Evolutionary conservation across 2,888 invertebrate species (phyloP).

Genomic region (Drosophila fungiperda): DNA sequence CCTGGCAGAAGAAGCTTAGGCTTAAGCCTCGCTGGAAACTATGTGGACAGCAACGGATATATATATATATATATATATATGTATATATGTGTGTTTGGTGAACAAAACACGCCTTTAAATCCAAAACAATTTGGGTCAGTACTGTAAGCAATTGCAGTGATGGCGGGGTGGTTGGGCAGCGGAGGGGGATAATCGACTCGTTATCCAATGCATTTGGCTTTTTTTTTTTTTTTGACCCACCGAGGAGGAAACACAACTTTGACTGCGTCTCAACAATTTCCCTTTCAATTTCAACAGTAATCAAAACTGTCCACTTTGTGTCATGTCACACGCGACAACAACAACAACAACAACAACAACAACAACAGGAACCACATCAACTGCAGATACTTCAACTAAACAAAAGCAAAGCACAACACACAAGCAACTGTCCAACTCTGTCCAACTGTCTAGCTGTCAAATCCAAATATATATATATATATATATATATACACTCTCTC

Average conservation of each 20-base stretch:
- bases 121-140: slow-evolving; percentile 65
- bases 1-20: slow-evolving; percentile 42
- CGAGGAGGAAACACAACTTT: slow-evolving; percentile 51
- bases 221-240: slow-evolving; percentile 56
- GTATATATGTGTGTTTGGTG: not conserved
- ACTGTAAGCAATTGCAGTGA: slow-evolving; percentile 29
- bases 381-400: slow-evolving; percentile 60
- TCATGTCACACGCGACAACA: slow-evolving; percentile 78
- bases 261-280: slow-evolving; percentile 70
- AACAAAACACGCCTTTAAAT: slow-evolving; percentile 49
- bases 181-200: slow-evolving; percentile 34
- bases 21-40: slow-evolving; percentile 37
- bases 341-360: slow-evolving; percentile 36
- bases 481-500: too few relatives aligned
- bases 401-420: slow-evolving; percentile 56
- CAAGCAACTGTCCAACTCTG: slow-evolving; percentile 54
- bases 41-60: not conserved
- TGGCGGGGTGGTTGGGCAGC: not conserved
- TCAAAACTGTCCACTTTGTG: slow-evolving; percentile 79
- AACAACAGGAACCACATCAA: slow-evolving; percentile 36
- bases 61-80: too few relatives aligned
- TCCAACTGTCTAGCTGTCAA: slow-evolving; percentile 61
- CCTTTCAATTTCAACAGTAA: slow-evolving; percentile 78
- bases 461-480: slow-evolving; percentile 39
- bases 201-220: slow-evolving; percentile 41